A percentile compares a stretch with the other conserved stretches of the same genome.
Conservation (phyloP, 1,140 invertebrate species). For the Heliothis subflexa region DNA sequence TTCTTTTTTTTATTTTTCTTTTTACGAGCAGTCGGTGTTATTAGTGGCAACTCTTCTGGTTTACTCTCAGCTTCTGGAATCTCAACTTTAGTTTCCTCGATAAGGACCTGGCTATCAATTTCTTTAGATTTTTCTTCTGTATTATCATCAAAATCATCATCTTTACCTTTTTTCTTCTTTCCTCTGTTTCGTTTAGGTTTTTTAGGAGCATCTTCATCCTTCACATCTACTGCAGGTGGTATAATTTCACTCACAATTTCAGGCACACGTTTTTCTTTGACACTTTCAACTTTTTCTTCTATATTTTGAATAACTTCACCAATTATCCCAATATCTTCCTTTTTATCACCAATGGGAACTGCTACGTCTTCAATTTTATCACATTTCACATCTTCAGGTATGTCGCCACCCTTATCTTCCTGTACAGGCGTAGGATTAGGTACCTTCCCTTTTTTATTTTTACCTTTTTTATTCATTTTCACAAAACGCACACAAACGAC, state of each 20-base stretch:
- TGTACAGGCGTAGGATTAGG: slow-evolving; percentile 51
- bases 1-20: slow-evolving; percentile 65
- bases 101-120: neutral
- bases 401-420: slow-evolving; percentile 47
- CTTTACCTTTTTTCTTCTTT: slow-evolving; percentile 69
- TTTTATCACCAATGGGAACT: slow-evolving; percentile 47
- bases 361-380: slow-evolving; percentile 38
- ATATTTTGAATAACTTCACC: slow-evolving; percentile 45
- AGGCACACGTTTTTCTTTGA: slow-evolving; percentile 58
- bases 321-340: slow-evolving; percentile 31
- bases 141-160: slow-evolving; percentile 52
- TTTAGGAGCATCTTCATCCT: slow-evolving; percentile 65
- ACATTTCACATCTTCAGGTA: slow-evolving; percentile 9
- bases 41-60: slow-evolving; percentile 18
- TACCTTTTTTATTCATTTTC: slow-evolving; percentile 78
- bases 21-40: slow-evolving; percentile 54
- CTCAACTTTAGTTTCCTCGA: slow-evolving; percentile 43
- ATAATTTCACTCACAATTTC: slow-evolving; percentile 60
- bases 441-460: slow-evolving; percentile 69
- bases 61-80: slow-evolving; percentile 35
- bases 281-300: slow-evolving; percentile 54
- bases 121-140: slow-evolving; percentile 28
- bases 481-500: slow-evolving; percentile 33
- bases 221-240: slow-evolving; percentile 42
- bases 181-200: slow-evolving; percentile 79